These are phyloP conservation scores for Shargacucullia verbasci DNA, from an alignment of 2,888 invertebrate genomes.

Conservation along the genomic window DNA sequence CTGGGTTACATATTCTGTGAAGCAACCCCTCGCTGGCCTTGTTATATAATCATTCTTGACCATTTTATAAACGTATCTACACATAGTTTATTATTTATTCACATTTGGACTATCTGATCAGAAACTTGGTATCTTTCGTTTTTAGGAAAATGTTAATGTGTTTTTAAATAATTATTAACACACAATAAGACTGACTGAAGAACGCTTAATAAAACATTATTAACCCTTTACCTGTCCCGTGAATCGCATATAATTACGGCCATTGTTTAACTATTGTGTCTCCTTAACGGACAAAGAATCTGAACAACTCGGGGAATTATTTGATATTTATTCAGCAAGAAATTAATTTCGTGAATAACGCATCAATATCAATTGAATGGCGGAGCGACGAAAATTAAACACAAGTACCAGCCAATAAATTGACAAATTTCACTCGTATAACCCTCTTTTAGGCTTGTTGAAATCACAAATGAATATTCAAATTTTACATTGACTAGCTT, in stretches of 20 bases:
- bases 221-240: no score
- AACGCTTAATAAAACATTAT: no score
- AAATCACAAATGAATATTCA: slow-evolving; percentile 64
- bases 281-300: not conserved
- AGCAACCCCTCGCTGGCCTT: not conserved
- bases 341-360: slow-evolving; percentile 27
- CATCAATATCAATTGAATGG: slow-evolving; percentile 36
- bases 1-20: not conserved
- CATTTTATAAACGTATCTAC: no score
- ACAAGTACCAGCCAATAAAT: slow-evolving; percentile 49
- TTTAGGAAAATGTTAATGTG: no score
- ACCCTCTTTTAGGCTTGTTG: slow-evolving; percentile 55
- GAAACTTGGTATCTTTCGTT: no score
- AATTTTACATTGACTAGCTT: slow-evolving; percentile 62
- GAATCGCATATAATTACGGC: no score
- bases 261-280: no score
- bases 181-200: no score
- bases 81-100: no score
- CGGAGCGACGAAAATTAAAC: slow-evolving; percentile 32
- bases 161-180: no score
- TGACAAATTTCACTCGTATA: slow-evolving; percentile 52
- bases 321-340: slow-evolving; percentile 14
- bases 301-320: slow-evolving; percentile 13
- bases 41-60: no score
- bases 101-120: no score